Conservation (phyloP, 2,113 vertebrate genomes). For the Rattus rattus region DNA sequence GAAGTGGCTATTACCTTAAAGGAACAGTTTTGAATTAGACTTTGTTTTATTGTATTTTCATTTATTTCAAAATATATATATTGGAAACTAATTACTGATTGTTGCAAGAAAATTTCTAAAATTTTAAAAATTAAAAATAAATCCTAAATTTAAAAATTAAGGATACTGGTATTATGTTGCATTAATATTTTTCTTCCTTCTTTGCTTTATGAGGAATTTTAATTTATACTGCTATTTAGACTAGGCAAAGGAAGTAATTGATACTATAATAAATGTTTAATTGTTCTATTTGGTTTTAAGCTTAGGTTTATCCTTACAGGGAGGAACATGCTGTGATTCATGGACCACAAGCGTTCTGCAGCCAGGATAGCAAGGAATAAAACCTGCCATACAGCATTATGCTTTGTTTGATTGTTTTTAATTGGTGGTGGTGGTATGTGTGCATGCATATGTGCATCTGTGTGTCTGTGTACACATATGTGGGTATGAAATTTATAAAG, state of each 20-base stretch:
- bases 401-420: not conserved
- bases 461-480: not conserved
- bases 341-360: too few relatives aligned
- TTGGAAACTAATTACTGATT: not conserved
- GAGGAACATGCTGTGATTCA: not conserved
- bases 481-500: not conserved
- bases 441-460: not conserved
- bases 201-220: slow-evolving; percentile 30
- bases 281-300: slow-evolving; percentile 3
- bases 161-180: not conserved
- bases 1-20: slow-evolving; percentile 20
- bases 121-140: too few relatives aligned
- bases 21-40: not conserved
- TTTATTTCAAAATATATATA: slow-evolving; percentile 36
- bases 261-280: slow-evolving; percentile 12
- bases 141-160: too few relatives aligned
- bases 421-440: not conserved
- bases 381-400: not conserved
- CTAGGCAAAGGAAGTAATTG: not conserved
- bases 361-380: not conserved
- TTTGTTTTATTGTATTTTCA: not conserved
- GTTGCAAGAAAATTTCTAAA: not conserved
- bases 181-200: not conserved
- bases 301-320: not conserved
- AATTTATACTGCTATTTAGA: not conserved